These are phyloP conservation scores for Pelagia noctiluca DNA, from an alignment of 30 jellyfish, hydroid and myxozoan species.

Conservation along the genomic window DNA sequence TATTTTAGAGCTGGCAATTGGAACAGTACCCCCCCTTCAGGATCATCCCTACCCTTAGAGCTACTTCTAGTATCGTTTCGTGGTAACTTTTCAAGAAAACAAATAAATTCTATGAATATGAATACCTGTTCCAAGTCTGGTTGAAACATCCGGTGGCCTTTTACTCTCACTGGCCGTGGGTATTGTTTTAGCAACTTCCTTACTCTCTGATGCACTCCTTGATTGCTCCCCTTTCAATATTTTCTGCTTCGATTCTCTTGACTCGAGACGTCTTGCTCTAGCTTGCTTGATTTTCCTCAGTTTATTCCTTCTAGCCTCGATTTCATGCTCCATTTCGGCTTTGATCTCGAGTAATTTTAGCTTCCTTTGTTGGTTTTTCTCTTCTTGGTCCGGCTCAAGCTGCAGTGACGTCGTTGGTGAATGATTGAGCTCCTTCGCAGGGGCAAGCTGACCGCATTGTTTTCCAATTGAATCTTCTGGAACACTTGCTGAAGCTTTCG, in stretches of 20 bases:
- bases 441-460: too few relatives aligned
- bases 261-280: slow-evolving; percentile 51
- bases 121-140: too few relatives aligned
- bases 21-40: too few relatives aligned
- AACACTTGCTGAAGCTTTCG: too few relatives aligned
- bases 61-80: too few relatives aligned
- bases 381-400: slow-evolving; percentile 27
- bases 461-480: not conserved
- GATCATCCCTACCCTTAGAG: too few relatives aligned
- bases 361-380: not conserved
- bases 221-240: slow-evolving; percentile 34
- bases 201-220: not conserved
- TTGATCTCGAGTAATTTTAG: slow-evolving; percentile 55
- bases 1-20: too few relatives aligned
- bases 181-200: not conserved
- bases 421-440: too few relatives aligned
- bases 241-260: slow-evolving; percentile 39
- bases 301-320: slow-evolving; percentile 27
- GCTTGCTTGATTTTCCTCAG: slow-evolving; percentile 23
- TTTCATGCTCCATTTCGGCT: slow-evolving; percentile 65
- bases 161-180: too few relatives aligned
- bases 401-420: not conserved
- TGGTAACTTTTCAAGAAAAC: too few relatives aligned
- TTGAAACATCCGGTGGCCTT: too few relatives aligned
- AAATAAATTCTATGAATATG: too few relatives aligned